These are phyloP conservation scores for Linurgus olivaceus DNA, from an alignment of 2,797 vertebrate genomes.

Conservation along the genomic window DNA sequence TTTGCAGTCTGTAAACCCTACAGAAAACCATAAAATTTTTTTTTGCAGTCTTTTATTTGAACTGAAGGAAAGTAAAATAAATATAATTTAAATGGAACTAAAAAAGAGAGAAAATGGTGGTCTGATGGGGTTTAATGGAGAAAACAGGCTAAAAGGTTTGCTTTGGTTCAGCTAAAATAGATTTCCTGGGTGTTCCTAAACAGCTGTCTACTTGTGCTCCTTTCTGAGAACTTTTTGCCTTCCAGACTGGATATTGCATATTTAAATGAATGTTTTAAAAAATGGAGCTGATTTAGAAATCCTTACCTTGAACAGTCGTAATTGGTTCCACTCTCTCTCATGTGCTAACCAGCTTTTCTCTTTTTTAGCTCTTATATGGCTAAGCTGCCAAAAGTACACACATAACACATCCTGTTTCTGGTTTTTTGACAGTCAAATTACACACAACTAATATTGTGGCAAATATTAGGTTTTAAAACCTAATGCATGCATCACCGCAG, in stretches of 20 bases:
- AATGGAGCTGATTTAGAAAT: not conserved
- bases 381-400: not conserved
- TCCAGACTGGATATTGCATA: not conserved
- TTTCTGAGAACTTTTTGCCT: not conserved
- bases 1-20: not conserved
- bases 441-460: not conserved
- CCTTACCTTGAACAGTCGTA: not conserved
- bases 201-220: not conserved
- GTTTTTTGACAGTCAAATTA: not conserved
- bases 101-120: not conserved
- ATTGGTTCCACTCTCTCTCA: not conserved
- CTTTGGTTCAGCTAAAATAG: not conserved
- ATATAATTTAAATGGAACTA: not conserved
- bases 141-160: not conserved
- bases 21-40: not conserved
- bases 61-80: not conserved
- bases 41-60: not conserved
- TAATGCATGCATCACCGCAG: not conserved
- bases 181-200: not conserved
- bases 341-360: not conserved
- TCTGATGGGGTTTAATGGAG: not conserved
- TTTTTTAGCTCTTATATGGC: not conserved
- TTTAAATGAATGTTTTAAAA: not conserved
- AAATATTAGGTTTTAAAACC: not conserved
- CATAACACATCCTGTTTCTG: not conserved